These are phyloP conservation scores for Campoplex capitator DNA, from an alignment of 2,888 invertebrate species.

Conservation along the genomic window DNA sequence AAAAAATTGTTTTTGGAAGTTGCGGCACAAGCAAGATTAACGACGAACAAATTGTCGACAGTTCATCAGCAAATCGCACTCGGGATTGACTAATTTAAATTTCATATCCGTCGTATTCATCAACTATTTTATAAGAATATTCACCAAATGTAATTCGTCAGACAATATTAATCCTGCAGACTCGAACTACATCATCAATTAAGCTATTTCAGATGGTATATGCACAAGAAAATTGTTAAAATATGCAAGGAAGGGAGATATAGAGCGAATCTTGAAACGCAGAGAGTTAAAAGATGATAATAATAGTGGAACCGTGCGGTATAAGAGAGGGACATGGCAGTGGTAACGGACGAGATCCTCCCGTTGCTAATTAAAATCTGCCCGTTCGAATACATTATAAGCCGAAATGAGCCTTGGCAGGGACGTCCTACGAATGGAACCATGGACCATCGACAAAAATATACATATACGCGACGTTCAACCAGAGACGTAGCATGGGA, in stretches of 20 bases:
- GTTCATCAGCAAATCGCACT: background rate
- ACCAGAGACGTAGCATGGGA: background rate
- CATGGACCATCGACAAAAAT: slow-evolving; percentile 23
- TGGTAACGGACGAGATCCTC: slow-evolving; percentile 77
- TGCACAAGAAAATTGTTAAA: background rate
- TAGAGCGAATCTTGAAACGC: slow-evolving; percentile 37
- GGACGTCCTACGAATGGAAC: slow-evolving; percentile 44
- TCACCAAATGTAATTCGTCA: background rate
- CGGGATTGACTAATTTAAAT: background rate
- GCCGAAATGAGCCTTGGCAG: slow-evolving; percentile 52
- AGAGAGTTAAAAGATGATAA: slow-evolving; percentile 71
- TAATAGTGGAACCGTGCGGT: slow-evolving; percentile 74
- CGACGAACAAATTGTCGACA: background rate
- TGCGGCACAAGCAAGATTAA: background rate
- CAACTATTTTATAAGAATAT: background rate
- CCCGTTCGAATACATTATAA: slow-evolving; percentile 76
- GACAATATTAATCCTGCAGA: background rate
- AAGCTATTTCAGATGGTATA: background rate
- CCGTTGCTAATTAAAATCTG: slow-evolving; percentile 83
- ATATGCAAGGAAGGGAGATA: slow-evolving; percentile 3
- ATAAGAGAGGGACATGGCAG: slow-evolving; percentile 46
- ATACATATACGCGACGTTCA: slow-evolving; percentile 11
- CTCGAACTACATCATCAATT: background rate
- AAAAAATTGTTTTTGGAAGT: background rate
- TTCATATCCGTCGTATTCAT: background rate